A percentile compares a stretch with the other conserved stretches of the same genome.
Conservation (phyloP, 2,113 vertebrate genomes). For the Oenanthe melanoleuca region DNA sequence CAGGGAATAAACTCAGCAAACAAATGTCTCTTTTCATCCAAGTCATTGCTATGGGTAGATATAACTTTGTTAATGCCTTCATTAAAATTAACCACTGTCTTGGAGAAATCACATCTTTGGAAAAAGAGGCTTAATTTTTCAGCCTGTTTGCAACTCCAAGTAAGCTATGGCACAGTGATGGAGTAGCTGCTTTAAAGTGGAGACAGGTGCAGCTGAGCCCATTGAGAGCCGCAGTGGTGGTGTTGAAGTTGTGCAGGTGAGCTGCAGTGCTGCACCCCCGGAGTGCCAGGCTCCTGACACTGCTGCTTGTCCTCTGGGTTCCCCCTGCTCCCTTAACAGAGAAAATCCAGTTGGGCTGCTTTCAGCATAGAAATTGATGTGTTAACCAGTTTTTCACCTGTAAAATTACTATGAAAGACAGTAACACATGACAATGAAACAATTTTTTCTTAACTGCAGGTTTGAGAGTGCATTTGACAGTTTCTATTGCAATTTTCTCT, state of each 20-base stretch:
- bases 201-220: not conserved
- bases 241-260: not conserved
- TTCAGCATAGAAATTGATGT: not conserved
- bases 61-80: not conserved
- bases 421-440: not conserved
- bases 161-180: no score
- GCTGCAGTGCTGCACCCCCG: not conserved
- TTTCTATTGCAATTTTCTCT: not conserved
- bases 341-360: not conserved
- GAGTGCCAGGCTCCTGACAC: rapidly evolving
- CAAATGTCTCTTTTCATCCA: not conserved
- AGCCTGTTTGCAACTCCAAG: not conserved
- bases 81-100: not conserved
- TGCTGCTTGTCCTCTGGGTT: not conserved
- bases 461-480: not conserved
- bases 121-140: not conserved
- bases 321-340: not conserved
- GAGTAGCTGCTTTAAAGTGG: not conserved
- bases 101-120: not conserved
- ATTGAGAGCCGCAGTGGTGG: not conserved
- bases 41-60: not conserved
- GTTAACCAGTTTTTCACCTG: not conserved
- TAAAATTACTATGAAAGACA: not conserved
- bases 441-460: not conserved
- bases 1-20: not conserved